phyloP scores from a whole-genome alignment of 2,113 vertebrate species.

The Pelobates fuscus region DNA sequence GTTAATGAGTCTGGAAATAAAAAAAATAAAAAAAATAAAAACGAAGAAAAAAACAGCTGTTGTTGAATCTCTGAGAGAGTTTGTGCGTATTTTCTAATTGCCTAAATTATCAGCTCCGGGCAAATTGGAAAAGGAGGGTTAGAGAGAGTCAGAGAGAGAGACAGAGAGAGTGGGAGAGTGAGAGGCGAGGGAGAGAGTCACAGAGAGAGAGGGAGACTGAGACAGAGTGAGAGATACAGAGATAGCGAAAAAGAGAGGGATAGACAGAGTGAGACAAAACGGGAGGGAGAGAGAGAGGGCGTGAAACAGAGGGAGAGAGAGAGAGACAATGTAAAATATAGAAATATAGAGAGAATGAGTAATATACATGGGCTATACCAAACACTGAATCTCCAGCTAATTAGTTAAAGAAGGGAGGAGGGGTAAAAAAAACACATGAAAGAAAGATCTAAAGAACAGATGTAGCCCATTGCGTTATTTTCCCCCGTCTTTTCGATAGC shows the following conservation, averaged over 20 bases:
- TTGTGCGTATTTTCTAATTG: conserved; percentile 45
- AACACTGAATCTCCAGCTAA: conserved; percentile 46
- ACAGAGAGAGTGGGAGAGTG: no score
- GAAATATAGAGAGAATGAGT: no score
- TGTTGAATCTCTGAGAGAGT: conserved; percentile 39
- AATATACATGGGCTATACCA: not conserved
- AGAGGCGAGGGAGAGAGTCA: no score
- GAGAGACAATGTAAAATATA: no score
- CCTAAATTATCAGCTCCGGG: conserved; percentile 40
- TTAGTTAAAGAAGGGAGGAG: conserved; percentile 48
- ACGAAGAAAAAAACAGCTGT: conserved; percentile 36
- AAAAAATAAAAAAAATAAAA: not conserved
- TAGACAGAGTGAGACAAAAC: no score
- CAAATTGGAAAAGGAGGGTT: conserved; percentile 13
- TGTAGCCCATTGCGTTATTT: conserved; percentile 50
- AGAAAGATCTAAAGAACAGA: conserved; percentile 56
- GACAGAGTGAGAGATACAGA: not conserved
- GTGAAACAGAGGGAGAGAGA: no score
- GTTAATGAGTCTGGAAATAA: not conserved
- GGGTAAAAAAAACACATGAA: conserved; percentile 39
- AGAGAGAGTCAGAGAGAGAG: not conserved
- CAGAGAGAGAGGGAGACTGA: no score
- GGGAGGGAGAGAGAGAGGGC: not conserved
- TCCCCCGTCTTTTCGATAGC: conserved; percentile 51
- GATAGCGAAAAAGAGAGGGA: no score